phyloP scores from a whole-genome alignment of 2,113 vertebrate genomes.

The Erythrocercus mccallii region DNA sequence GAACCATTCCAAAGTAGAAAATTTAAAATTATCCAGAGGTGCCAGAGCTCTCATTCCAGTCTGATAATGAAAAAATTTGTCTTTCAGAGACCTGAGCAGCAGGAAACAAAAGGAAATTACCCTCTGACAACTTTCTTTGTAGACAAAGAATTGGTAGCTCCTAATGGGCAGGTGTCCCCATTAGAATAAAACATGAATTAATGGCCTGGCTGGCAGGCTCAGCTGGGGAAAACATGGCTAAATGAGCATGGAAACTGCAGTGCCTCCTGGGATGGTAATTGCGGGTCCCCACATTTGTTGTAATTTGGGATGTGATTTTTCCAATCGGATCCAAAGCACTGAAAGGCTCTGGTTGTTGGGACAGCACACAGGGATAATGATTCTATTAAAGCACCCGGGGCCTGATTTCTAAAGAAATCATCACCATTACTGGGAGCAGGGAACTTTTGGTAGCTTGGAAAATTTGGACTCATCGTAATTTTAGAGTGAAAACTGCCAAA shows the following conservation, averaged over 20 bases:
- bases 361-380: conserved; percentile 34
- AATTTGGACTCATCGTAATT: background rate
- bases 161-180: conserved; percentile 51
- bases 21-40: background rate
- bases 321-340: background rate
- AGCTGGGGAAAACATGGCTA: conserved; percentile 20
- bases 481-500: background rate
- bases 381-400: background rate
- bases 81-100: background rate
- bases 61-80: background rate
- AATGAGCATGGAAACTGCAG: conserved; percentile 18
- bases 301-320: conserved; percentile 45
- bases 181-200: conserved; percentile 58
- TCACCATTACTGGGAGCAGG: background rate
- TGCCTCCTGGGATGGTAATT: conserved; percentile 39
- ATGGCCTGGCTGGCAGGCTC: conserved; percentile 17
- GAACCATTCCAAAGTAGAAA: background rate
- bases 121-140: background rate
- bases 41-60: background rate
- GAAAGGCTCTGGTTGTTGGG: background rate
- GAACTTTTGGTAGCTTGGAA: background rate
- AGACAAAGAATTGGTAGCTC: background rate
- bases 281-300: background rate
- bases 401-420: conserved; percentile 11
- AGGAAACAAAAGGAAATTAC: conserved; percentile 31